Base-by-base conservation (phyloP, 2,113 vertebrate species). In the Hiodon alosoides region DNA sequence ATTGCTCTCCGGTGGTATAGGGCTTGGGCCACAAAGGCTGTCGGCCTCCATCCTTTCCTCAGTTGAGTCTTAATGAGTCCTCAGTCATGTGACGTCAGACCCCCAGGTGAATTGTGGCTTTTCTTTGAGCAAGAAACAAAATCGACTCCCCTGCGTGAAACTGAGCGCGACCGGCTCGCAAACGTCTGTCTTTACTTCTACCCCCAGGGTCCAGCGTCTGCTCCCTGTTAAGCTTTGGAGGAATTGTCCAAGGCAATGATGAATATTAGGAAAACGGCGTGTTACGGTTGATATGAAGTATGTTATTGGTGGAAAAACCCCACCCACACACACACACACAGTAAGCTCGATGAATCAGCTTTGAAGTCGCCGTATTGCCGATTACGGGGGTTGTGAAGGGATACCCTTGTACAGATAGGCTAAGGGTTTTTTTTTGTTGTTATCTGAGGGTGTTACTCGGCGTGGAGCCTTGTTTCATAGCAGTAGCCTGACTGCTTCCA, bases 401-500 rank as follows among this genome's bases (percentile, higher is more conserved):
- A 52, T 53, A 14, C 52, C 52, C 51, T 69, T 69, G 52, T 48
- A 31, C 7, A 17, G 7, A 7, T 11, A 7, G 52, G 31, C 2
- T 31, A 31, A 46, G 8, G 5, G 7, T 31, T 16, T 51, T n/a
- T 46, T 16, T 54, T 55, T 53, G 53, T 62, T 5, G 9, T 4
- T 6, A 31, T 7, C 11, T 3, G 17, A 31, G 75, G 31, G 60
- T 54, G 46, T 47, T 76, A 5, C 53, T n/a, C 11, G 60, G 58
- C 14, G 52, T 10, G 71, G 17, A 1, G 4, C 65, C 57, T 4
- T 67, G 46, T 31, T 48, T 80, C 51, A 31, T 48, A 62, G 66
- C 69, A 31, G 68, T 84, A 83, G 80, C 81, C 81, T 85, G 81
- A 87, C 75, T 83, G 80, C 72, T 78, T 73, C 75, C 75, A 80